phyloP scores from a whole-genome alignment of 1,140 invertebrate genomes.

The Drosophila asahinai region DNA sequence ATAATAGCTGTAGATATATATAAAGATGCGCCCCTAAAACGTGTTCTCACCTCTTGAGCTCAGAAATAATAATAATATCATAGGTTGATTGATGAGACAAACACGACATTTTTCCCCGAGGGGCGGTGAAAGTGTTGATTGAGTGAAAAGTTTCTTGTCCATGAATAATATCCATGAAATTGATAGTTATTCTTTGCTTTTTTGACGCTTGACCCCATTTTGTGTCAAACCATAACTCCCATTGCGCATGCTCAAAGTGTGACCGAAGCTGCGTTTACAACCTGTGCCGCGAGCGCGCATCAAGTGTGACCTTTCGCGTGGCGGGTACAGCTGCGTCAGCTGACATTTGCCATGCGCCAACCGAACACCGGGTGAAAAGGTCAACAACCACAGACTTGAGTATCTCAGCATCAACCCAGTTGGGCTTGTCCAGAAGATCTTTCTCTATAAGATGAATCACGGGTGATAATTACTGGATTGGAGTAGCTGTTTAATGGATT shows the following conservation, averaged over 20 bases:
- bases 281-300: conserved; percentile 1
- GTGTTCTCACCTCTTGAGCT: conserved; percentile 43
- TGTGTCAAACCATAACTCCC: conserved; percentile 13
- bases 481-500: conserved; percentile 9
- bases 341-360: conserved; percentile 54
- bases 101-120: conserved; percentile 6
- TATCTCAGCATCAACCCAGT: conserved; percentile 15
- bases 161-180: conserved; percentile 28
- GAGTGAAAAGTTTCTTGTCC: conserved; percentile 29
- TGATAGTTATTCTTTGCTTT: conserved; percentile 25
- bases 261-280: conserved; percentile 23
- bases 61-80: conserved; percentile 22
- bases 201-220: conserved; percentile 40
- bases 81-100: conserved; percentile 48
- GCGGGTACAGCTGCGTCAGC: conserved; percentile 17
- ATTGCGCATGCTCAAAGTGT: conserved; percentile 58
- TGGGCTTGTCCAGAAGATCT: conserved; percentile 10
- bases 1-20: background rate
- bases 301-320: conserved; percentile 50
- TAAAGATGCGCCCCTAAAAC: conserved; percentile 29
- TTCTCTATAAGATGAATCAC: background rate
- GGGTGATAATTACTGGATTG: conserved; percentile 2
- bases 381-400: conserved; percentile 27
- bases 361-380: conserved; percentile 20
- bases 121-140: conserved; percentile 26